Base-by-base conservation (phyloP, 2,888 invertebrate species). In the Muschampia plurimacula region DNA sequence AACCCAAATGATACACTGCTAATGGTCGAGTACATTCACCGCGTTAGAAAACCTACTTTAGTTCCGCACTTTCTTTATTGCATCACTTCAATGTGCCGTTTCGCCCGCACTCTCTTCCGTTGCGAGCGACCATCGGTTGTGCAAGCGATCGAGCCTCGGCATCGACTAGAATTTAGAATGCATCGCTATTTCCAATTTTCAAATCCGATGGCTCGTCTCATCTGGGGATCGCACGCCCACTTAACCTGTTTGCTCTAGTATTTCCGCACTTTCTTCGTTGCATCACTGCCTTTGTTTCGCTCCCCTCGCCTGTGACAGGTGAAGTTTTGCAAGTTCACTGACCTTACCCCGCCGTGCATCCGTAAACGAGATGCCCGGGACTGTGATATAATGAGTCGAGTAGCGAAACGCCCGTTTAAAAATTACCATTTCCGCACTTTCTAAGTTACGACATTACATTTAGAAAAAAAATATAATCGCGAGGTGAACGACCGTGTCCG, bases 51-150 rank as follows among this genome's bases (percentile, higher is more conserved):
- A 92, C 88, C 89, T 90, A 91, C 91, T 89, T 90, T 88, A 90
- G 89, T 93, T 93, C 93, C 93, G 93, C 90, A 92, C 93, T 94
- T 93, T 94, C 94, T 92, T 93, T 88, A 89, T 94, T 93, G 90
- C 93, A 91, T 93, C 92, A 93, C 89, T 77, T 81, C 83, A 81
- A 84, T 89, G 85, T 87, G 90, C 90, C 86, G 91, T 91, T 92
- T 91, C 83, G 85, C 81, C 84, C 85, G 89, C 89, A 90, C 91
- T 91, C 91, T 91, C 92, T 92, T 93, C 92, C 92, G 91, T 82
- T 93, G 28, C 57, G 66, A 66, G 52, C 52, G 67, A 15, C 66
- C 52, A 66, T 41, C 67, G 55, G 55, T 67, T 92, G 92, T 91
- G 92, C 91, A 93, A 93, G 85, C 82, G 82, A 79, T 78, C 81